These are phyloP conservation scores for Galeopterus variegatus DNA, from an alignment of 2,113 vertebrate genomes.

Conservation along the genomic window DNA sequence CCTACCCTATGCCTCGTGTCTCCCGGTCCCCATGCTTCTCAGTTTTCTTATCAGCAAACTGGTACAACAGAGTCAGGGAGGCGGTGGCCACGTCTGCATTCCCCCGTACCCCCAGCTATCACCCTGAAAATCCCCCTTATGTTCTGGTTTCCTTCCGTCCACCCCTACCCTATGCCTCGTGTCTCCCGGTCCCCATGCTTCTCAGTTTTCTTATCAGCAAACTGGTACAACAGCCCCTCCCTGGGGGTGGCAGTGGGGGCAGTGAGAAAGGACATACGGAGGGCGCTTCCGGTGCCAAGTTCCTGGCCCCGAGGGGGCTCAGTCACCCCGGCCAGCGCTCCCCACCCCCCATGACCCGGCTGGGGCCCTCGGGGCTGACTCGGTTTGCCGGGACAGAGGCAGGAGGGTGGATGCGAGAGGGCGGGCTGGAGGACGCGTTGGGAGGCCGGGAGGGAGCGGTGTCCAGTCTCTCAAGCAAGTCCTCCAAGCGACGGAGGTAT, in stretches of 20 bases:
- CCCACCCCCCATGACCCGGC: background rate
- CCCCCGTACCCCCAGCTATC: too few relatives aligned
- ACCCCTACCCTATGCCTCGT: fast-evolving
- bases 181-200: background rate
- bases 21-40: background rate
- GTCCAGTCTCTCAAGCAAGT: background rate
- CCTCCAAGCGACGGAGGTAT: background rate
- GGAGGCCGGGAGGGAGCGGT: background rate
- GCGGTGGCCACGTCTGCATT: too few relatives aligned
- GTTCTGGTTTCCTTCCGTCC: background rate
- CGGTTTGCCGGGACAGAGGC: background rate
- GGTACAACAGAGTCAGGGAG: too few relatives aligned
- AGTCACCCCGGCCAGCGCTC: background rate
- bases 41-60: background rate
- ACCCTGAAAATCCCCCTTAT: background rate
- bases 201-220: background rate
- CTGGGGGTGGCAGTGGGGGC: background rate
- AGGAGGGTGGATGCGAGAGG: fast-evolving
- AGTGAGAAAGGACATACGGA: fast-evolving
- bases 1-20: fast-evolving
- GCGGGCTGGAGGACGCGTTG: background rate
- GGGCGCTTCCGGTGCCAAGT: fast-evolving
- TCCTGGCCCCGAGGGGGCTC: background rate
- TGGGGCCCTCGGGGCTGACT: background rate
- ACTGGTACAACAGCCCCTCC: background rate